These are phyloP conservation scores for Hepsetus odoe DNA, from an alignment of 2,113 vertebrate species.

Conservation along the genomic window DNA sequence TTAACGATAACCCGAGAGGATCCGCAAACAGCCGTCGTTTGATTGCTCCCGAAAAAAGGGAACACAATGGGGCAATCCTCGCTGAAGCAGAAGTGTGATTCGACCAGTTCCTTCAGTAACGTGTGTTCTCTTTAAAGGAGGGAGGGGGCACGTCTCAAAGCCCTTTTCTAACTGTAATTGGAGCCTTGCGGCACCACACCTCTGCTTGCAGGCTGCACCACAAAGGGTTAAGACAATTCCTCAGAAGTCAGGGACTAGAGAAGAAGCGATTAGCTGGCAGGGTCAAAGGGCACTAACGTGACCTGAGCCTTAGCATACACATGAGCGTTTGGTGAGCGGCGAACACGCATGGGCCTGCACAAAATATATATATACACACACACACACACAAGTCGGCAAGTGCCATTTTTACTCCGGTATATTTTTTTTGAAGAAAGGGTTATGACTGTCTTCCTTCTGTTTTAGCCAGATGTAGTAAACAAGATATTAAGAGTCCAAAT, in stretches of 20 bases:
- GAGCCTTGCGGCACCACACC: background rate
- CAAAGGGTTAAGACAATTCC: slow-evolving; percentile 39
- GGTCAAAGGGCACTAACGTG: slow-evolving; percentile 21
- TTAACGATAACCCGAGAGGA: slow-evolving; percentile 17
- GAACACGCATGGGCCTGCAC: background rate
- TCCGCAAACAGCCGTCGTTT: background rate
- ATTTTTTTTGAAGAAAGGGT: too few relatives aligned
- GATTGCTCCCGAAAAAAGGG: background rate
- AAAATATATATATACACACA: too few relatives aligned
- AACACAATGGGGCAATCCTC: background rate
- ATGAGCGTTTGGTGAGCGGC: background rate
- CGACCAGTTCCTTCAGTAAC: background rate
- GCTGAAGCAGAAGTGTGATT: background rate
- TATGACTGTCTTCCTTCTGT: too few relatives aligned
- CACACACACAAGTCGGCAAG: too few relatives aligned
- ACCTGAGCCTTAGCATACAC: background rate
- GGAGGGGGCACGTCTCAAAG: too few relatives aligned
- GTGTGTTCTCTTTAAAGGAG: background rate
- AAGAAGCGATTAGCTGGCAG: slow-evolving; percentile 13
- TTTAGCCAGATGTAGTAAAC: too few relatives aligned
- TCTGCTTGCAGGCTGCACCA: background rate
- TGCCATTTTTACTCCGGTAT: too few relatives aligned
- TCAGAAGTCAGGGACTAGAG: slow-evolving; percentile 7
- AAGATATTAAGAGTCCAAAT: too few relatives aligned
- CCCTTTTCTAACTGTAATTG: slow-evolving; percentile 10